Evolutionary conservation across 2,113 vertebrate species (phyloP).

Genomic region (Lonchura striata): DNA sequence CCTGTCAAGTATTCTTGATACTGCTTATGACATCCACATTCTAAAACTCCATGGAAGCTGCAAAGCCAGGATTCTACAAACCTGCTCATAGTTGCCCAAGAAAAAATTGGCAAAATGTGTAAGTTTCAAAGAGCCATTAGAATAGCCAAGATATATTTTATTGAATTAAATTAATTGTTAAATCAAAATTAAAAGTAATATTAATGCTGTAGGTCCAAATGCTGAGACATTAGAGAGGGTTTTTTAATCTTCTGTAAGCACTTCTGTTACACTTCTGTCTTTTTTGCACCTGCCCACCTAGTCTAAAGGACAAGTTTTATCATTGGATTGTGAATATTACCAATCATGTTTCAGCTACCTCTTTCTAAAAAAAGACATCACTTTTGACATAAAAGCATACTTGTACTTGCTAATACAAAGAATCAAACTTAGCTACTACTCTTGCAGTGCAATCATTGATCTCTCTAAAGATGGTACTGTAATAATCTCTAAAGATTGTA

Average conservation of each 20-base stretch:
- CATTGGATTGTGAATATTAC: neutral
- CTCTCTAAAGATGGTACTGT: neutral
- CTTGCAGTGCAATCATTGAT: neutral
- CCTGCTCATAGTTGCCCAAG: neutral
- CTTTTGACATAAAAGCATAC: neutral
- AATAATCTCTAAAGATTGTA: neutral
- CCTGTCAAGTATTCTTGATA: neutral
- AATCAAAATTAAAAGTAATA: neutral
- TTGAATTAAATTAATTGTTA: neutral
- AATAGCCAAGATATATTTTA: neutral
- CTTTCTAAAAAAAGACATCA: neutral
- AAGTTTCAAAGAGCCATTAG: neutral
- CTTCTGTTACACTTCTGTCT: neutral
- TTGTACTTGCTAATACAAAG: neutral
- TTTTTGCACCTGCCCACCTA: neutral
- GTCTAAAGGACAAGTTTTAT: neutral
- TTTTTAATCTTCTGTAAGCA: neutral
- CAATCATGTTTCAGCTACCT: neutral
- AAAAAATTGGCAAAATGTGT: neutral
- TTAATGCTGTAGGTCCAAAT: neutral
- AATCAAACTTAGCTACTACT: neutral
- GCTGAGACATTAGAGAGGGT: accelerated
- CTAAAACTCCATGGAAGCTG: neutral
- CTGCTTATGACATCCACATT: neutral
- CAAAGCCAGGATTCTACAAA: neutral